Evolutionary conservation across 2,888 invertebrate genomes (phyloP).

Genomic region (Tryphoninae sp.): DNA sequence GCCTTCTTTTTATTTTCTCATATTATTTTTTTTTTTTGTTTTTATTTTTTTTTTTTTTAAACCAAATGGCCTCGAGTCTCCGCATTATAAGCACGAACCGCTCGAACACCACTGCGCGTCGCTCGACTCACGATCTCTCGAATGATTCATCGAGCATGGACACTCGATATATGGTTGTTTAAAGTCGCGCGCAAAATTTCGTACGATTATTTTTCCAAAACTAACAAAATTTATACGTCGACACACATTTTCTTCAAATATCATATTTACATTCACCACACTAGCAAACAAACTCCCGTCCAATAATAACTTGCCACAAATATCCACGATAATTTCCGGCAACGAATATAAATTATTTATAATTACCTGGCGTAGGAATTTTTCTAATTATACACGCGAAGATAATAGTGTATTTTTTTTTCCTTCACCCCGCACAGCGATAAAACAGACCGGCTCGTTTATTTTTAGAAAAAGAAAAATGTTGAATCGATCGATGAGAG

Average conservation of each 20-base stretch:
- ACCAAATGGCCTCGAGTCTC: constrained; percentile 35
- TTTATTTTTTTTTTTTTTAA: constrained; percentile 13
- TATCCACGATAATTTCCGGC: constrained; percentile 17
- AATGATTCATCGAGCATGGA: constrained; percentile 62
- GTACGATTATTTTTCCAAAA: not conserved
- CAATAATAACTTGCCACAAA: not conserved
- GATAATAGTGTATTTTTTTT: not conserved
- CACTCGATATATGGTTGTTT: constrained; percentile 58
- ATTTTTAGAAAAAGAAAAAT: constrained; percentile 47
- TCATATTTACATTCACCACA: not conserved
- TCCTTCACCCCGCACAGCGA: constrained; percentile 27
- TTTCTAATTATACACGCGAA: constrained; percentile 11
- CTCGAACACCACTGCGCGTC: constrained; percentile 37
- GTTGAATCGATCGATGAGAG: not conserved
- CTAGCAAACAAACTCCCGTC: not conserved
- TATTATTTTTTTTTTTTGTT: not conserved
- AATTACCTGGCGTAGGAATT: constrained; percentile 12
- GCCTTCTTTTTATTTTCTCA: constrained; percentile 19
- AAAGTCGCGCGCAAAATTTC: constrained; percentile 38
- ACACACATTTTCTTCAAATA: not conserved
- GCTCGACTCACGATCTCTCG: constrained; percentile 53
- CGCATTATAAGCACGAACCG: constrained; percentile 34
- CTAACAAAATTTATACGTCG: not conserved
- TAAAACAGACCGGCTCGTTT: constrained; percentile 53
- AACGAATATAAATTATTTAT: constrained; percentile 8